Base-by-base conservation (phyloP, 2,888 invertebrate species). In the Dynastes tityus region DNA sequence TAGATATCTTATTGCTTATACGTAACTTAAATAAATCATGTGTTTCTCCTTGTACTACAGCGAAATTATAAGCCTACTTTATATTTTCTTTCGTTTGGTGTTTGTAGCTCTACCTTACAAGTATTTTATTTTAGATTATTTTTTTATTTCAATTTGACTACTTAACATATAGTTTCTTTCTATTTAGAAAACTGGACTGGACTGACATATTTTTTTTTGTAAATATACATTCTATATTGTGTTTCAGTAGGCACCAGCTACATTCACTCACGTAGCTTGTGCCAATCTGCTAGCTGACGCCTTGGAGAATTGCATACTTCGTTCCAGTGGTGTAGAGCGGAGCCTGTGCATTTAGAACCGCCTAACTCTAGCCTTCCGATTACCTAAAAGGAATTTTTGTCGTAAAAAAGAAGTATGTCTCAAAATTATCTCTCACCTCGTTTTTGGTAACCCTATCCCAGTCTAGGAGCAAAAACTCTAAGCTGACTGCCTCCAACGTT, bases 361-460 rank as follows among this genome's bases (percentile, higher is more conserved):
- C 98, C 98, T 83, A 99, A 91, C 89, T 98, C 97, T 89, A 98
- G 91, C 84, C 98, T 93, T 27, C 99, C 99, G 88, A 99, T 98
- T 83, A 98, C 97, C 97, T 97, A 85, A 32, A 63, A 61, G 2
- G 2, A 63, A 29, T 63, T 63, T 61, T 37, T 37, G 32, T 37
- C 32, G 32, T 0, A 5, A 37, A 37, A 37, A 37, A 37, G 2
- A 5, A 37, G 32, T 5, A 37, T 5, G 32, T 5, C 32, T 37
- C 32, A 37, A 37, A 37, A 37, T 37, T 37, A 4, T 37, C 13
- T 84, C 86, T 87, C 84, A 95, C 95, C 94, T 99, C 99, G 89
- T 98, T 99, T 91, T 98, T 98, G 83, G 98, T 98, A 86, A 99
- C 97, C 81, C 98, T 92, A 90, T 99, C 98, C 97, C 98, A 98